phyloP scores from a whole-genome alignment of 2,888 invertebrate species.

The Epiperipatus broadwayi region DNA sequence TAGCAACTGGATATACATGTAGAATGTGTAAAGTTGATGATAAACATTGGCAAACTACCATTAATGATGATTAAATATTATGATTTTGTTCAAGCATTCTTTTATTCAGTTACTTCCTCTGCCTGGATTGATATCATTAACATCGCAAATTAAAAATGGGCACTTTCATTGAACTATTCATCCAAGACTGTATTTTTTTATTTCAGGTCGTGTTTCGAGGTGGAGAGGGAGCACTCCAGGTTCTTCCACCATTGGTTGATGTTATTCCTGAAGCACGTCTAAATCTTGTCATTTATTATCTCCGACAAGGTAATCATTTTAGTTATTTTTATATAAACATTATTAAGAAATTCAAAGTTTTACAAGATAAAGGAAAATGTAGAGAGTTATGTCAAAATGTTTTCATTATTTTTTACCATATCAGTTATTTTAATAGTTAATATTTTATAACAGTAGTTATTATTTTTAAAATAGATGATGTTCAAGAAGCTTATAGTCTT shows the following conservation, averaged over 20 bases:
- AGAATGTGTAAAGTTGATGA: too few species aligned
- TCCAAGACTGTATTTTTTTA: too few species aligned
- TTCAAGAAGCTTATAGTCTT: conserved; percentile 65
- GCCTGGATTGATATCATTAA: not conserved
- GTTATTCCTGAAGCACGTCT: conserved; percentile 89
- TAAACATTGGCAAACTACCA: too few species aligned
- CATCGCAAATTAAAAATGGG: too few species aligned
- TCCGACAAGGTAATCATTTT: conserved; percentile 42
- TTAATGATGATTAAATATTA: too few species aligned
- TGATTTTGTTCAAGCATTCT: too few species aligned
- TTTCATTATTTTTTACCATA: not conserved
- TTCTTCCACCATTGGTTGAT: conserved; percentile 73
- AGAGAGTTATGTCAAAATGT: conserved; percentile 1
- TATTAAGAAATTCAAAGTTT: not conserved
- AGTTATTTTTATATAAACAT: not conserved
- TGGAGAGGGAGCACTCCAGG: conserved; percentile 81
- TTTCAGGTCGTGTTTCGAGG: conserved; percentile 63
- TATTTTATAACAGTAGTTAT: not conserved
- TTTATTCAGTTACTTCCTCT: not conserved
- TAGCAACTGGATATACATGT: too few species aligned
- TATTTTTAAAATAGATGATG: conserved; percentile 42
- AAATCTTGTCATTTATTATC: conserved; percentile 82
- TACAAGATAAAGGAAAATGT: conserved; percentile 14
- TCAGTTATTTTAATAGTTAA: not conserved
- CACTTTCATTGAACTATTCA: too few species aligned